phyloP scores from a whole-genome alignment of 2,888 invertebrate genomes.

The Ochlodes sylvanus region DNA sequence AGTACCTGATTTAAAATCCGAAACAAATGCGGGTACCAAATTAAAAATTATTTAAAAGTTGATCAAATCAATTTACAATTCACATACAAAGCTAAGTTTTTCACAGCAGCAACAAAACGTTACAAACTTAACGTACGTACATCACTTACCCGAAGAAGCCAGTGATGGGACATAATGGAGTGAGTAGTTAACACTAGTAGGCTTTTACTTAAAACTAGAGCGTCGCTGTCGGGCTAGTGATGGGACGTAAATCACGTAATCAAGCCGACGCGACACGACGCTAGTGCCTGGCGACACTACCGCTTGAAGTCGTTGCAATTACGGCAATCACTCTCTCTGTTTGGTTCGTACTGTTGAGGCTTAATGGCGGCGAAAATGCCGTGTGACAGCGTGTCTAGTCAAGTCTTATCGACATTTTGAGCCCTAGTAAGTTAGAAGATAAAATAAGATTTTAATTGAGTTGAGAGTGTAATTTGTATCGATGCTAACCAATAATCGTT shows the following conservation, averaged over 20 bases:
- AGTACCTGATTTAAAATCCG: too few relatives aligned
- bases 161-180: conserved; percentile 3
- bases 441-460: too few relatives aligned
- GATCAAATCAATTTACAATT: too few relatives aligned
- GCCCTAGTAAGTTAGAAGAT: too few relatives aligned
- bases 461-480: too few relatives aligned
- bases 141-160: background rate
- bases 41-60: too few relatives aligned
- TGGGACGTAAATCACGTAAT: conserved; percentile 6
- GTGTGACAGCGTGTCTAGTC: background rate
- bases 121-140: background rate
- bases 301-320: background rate
- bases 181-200: conserved; percentile 3
- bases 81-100: background rate
- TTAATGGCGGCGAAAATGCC: background rate
- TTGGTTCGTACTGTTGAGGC: background rate
- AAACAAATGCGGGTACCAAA: too few relatives aligned
- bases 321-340: background rate
- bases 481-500: too few relatives aligned
- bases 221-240: background rate
- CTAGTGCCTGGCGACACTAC: background rate
- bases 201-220: conserved; percentile 6
- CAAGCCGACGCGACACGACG: background rate
- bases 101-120: background rate
- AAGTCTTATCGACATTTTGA: background rate